Percentiles rank a stretch among this genome's conserved stretches.
These are phyloP conservation scores for Troglohyphantes excavatus DNA, from an alignment of 2,888 invertebrate genomes.

Conservation along the genomic window DNA sequence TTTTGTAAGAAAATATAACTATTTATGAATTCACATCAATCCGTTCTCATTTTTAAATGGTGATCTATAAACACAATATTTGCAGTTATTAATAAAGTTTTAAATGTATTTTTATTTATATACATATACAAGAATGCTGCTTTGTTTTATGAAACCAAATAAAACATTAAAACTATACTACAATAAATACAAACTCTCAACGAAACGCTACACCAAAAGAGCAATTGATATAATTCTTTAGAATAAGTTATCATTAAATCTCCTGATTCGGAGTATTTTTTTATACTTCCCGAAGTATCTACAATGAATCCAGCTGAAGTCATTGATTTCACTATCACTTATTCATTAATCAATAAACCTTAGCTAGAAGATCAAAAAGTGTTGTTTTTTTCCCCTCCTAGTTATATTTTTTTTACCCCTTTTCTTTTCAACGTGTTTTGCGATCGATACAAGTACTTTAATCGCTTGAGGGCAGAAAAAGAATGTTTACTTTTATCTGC, in stretches of 20 bases:
- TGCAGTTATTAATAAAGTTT: no score
- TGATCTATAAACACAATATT: no score
- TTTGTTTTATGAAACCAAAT: no score
- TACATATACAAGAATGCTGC: no score
- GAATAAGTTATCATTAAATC: background rate
- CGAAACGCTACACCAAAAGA: no score
- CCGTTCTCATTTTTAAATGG: no score
- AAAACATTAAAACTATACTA: no score
- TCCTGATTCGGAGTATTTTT: background rate
- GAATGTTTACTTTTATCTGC: constrained; percentile 14
- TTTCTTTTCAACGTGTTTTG: background rate
- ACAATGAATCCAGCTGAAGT: background rate
- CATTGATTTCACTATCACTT: constrained; percentile 39
- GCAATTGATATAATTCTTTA: no score
- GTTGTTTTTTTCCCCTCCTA: background rate
- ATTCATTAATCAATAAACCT: constrained; percentile 45
- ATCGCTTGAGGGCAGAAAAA: background rate
- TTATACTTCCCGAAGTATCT: background rate
- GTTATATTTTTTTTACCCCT: background rate
- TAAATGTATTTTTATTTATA: no score
- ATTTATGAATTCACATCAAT: no score
- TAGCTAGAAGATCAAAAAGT: constrained; percentile 11
- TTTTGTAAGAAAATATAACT: no score
- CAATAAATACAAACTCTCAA: no score
- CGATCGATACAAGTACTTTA: constrained; percentile 5